phyloP scores from a whole-genome alignment of 2,888 invertebrate species.

The Gasteruption jaculator region DNA sequence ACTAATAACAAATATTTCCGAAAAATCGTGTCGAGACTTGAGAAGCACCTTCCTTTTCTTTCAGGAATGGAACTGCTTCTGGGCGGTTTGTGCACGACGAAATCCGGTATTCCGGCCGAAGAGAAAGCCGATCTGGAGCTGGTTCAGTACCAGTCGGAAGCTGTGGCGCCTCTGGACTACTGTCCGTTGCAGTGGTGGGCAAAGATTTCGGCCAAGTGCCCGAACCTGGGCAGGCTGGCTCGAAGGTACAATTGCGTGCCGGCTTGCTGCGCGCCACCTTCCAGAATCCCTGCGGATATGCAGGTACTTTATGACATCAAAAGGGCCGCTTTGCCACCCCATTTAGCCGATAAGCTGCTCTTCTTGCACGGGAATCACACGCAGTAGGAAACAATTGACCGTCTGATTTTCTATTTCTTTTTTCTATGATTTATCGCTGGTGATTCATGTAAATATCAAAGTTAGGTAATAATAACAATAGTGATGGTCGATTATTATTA shows the following conservation, averaged over 20 bases:
- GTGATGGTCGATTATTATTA: too few relatives aligned
- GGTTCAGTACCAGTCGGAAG: constrained; percentile 52
- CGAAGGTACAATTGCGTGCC: constrained; percentile 52
- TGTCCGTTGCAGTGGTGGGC: constrained; percentile 54
- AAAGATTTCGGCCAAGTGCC: constrained; percentile 47
- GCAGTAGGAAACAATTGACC: constrained; percentile 22
- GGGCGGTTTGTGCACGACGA: constrained; percentile 44
- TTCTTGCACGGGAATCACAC: constrained; percentile 49
- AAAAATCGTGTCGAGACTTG: background rate
- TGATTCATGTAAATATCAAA: too few relatives aligned
- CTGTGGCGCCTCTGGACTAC: constrained; percentile 49
- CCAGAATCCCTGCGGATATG: constrained; percentile 45
- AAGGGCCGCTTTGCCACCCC: constrained; percentile 47
- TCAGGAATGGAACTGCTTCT: constrained; percentile 51
- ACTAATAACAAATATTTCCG: too few relatives aligned
- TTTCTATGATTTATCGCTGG: too few relatives aligned
- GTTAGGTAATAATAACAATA: too few relatives aligned
- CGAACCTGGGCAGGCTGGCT: constrained; percentile 48
- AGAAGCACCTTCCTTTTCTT: constrained; percentile 16
- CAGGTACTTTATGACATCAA: constrained; percentile 47
- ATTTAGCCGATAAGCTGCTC: constrained; percentile 47
- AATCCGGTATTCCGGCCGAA: constrained; percentile 46
- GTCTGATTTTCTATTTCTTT: background rate
- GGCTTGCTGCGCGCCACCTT: constrained; percentile 49
- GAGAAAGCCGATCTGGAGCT: constrained; percentile 52